Conservation (phyloP, 2,888 invertebrate species). For the Dynastes tityus region DNA sequence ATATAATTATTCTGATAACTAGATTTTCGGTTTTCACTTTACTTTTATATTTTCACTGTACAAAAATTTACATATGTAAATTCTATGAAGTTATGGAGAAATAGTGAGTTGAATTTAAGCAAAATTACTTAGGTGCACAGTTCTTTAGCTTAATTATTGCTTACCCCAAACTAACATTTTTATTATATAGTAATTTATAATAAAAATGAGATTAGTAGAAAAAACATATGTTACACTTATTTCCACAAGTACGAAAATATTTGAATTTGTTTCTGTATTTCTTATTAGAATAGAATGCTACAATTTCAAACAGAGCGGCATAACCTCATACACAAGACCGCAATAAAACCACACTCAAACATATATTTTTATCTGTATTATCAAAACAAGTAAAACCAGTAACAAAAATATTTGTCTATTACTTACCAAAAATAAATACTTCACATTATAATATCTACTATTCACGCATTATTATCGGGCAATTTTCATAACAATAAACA, state of each 20-base stretch:
- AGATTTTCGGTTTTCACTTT: neutral
- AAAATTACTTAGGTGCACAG: neutral
- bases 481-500: conserved; percentile 40
- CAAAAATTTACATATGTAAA: neutral
- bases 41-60: neutral
- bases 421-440: conserved; percentile 31
- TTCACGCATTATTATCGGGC: conserved; percentile 3
- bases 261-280: neutral
- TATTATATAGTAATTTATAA: neutral
- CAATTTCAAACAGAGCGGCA: conserved; percentile 10
- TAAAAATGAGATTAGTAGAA: neutral
- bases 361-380: neutral
- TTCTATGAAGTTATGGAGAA: neutral
- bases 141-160: neutral
- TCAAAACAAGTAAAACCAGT: conserved; percentile 10
- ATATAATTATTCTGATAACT: neutral
- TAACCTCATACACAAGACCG: conserved; percentile 14
- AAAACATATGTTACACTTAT: neutral
- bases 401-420: neutral
- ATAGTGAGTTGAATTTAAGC: neutral
- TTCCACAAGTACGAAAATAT: neutral
- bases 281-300: neutral
- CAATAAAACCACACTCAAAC: neutral
- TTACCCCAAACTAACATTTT: neutral
- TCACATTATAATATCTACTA: conserved; percentile 19